Percentiles rank a stretch among this genome's conserved stretches.
These are phyloP conservation scores for Prenolepis imparis DNA, from an alignment of 2,888 invertebrate genomes.

Conservation along the genomic window DNA sequence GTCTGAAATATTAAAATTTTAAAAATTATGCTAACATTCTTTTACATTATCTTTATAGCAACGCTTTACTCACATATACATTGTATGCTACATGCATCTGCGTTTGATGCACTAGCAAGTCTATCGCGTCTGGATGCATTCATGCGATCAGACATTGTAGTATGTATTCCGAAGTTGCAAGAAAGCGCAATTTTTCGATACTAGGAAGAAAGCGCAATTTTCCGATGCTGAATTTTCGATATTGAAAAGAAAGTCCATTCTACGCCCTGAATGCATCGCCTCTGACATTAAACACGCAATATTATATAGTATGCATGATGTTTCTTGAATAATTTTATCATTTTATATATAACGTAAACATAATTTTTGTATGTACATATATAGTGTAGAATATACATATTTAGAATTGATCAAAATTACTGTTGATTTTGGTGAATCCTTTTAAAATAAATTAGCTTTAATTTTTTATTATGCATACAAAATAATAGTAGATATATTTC, in stretches of 20 bases:
- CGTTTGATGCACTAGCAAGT: constrained; percentile 27
- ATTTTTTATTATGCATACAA: neutral
- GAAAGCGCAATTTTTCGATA: constrained; percentile 51
- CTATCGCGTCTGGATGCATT: constrained; percentile 24
- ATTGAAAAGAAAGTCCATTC: constrained; percentile 43
- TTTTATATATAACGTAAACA: neutral
- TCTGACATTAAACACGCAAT: constrained; percentile 13
- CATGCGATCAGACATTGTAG: constrained; percentile 45
- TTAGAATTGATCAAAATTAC: neutral
- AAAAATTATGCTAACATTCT: neutral
- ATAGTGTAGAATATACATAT: neutral
- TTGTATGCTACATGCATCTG: constrained; percentile 32
- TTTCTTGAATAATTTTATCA: neutral
- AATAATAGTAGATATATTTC: neutral
- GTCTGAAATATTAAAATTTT: neutral
- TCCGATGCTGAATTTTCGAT: constrained; percentile 38
- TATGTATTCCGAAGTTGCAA: constrained; percentile 35
- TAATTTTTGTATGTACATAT: constrained; percentile 1
- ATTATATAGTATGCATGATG: neutral
- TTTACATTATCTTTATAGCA: neutral
- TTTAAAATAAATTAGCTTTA: neutral
- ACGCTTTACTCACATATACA: neutral
- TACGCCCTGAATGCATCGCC: neutral
- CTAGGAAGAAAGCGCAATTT: constrained; percentile 45
- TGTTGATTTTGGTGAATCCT: neutral